phyloP scores from a whole-genome alignment of 2,797 vertebrate genomes.

The Tragelaphus oryx region DNA sequence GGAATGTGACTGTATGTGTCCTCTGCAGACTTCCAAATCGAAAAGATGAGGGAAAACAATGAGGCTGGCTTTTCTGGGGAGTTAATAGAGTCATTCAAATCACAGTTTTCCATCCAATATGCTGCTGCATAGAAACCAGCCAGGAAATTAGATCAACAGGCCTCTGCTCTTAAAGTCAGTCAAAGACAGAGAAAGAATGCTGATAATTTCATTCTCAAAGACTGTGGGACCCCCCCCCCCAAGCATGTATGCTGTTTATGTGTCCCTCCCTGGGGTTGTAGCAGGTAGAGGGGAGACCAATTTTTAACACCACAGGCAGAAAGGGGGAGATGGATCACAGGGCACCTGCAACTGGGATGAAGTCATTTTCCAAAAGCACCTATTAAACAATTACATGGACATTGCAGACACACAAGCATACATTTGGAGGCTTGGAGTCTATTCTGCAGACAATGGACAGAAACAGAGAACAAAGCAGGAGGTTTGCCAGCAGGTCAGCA shows the following conservation, averaged over 20 bases:
- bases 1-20: constrained; percentile 30
- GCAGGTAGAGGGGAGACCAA: background rate
- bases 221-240: background rate
- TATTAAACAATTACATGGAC: background rate
- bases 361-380: constrained; percentile 1
- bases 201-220: background rate
- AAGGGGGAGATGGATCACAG: background rate
- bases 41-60: background rate
- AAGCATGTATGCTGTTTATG: background rate
- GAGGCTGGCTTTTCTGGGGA: background rate
- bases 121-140: background rate
- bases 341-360: background rate
- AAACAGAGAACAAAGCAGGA: background rate
- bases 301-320: background rate
- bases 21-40: constrained; percentile 33
- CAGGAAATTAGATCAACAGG: background rate
- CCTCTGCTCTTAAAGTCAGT: background rate
- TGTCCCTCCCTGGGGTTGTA: background rate
- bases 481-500: background rate
- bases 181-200: background rate
- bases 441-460: background rate
- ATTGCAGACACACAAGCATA: background rate
- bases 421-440: background rate
- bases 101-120: background rate
- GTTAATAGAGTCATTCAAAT: background rate